Conservation (phyloP, 2,113 vertebrate genomes). For the Gambusia holbrooki region DNA sequence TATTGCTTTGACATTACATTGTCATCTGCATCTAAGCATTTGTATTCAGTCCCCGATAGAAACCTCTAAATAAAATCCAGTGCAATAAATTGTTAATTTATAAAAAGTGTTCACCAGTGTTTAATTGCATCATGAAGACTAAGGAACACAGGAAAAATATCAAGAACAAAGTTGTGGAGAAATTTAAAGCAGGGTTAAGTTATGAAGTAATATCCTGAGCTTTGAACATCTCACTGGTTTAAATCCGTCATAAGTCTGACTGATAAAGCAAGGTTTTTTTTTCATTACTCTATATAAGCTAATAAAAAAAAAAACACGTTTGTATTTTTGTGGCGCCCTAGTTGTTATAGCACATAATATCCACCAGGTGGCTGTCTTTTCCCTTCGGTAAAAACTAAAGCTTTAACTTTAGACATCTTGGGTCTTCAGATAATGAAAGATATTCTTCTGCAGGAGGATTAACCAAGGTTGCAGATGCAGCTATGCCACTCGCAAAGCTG, state of each 20-base stretch:
- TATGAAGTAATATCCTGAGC: not conserved
- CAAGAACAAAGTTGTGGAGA: no score
- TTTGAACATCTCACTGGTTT: not conserved
- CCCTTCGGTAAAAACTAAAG: not conserved
- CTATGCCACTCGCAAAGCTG: not conserved
- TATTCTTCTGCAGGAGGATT: not conserved
- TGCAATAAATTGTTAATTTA: no score
- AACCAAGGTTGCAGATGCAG: no score
- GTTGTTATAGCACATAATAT: not conserved
- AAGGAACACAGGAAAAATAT: no score
- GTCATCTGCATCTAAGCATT: no score
- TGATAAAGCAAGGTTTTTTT: not conserved
- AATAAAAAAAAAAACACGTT: not conserved
- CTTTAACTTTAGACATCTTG: not conserved
- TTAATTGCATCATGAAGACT: no score
- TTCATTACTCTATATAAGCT: not conserved
- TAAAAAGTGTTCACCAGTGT: no score
- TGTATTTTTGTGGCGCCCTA: not conserved
- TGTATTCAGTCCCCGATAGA: no score
- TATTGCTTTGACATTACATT: not conserved
- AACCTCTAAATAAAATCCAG: no score
- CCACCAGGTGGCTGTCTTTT: slow-evolving; percentile 44
- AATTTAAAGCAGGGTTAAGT: not conserved
- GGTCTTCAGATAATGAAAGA: not conserved
- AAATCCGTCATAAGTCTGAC: not conserved